Conservation (phyloP, 2,797 vertebrate genomes). For the Sus cebifrons region DNA sequence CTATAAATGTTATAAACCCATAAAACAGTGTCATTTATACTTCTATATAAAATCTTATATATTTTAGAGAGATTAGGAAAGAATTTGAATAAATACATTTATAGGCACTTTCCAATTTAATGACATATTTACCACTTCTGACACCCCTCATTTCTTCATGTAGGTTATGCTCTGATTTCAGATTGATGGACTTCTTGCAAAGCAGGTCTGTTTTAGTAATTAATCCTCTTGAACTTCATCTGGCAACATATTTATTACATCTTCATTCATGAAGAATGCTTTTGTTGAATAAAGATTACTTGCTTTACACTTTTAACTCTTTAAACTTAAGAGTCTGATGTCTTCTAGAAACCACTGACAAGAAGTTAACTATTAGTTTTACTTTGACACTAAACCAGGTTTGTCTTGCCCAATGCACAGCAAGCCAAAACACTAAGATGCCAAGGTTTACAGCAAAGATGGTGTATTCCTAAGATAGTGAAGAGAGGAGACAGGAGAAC, state of each 20-base stretch:
- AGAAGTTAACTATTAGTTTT: background rate
- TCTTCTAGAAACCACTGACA: background rate
- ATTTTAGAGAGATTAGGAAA: background rate
- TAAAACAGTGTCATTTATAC: background rate
- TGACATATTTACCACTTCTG: background rate
- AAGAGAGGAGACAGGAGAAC: background rate
- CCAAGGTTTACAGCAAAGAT: too few species aligned
- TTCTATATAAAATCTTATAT: background rate
- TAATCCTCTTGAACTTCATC: background rate
- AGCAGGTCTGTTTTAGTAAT: background rate
- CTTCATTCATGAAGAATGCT: background rate
- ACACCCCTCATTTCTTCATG: background rate
- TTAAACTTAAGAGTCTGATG: background rate
- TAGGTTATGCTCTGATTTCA: background rate
- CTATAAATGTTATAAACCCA: background rate
- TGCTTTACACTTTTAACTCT: background rate
- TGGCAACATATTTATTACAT: background rate
- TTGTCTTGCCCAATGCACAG: too few species aligned
- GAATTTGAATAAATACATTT: conserved; percentile 7
- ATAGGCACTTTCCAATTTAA: background rate
- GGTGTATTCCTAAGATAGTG: too few species aligned
- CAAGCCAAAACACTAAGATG: too few species aligned
- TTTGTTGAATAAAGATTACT: background rate
- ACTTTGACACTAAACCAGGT: background rate
- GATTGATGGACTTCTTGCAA: background rate